A percentile compares a stretch with the other conserved stretches of the same genome.
These are phyloP conservation scores for Microplitis demolitor DNA, from an alignment of 1,140 invertebrate species.

Conservation along the genomic window DNA sequence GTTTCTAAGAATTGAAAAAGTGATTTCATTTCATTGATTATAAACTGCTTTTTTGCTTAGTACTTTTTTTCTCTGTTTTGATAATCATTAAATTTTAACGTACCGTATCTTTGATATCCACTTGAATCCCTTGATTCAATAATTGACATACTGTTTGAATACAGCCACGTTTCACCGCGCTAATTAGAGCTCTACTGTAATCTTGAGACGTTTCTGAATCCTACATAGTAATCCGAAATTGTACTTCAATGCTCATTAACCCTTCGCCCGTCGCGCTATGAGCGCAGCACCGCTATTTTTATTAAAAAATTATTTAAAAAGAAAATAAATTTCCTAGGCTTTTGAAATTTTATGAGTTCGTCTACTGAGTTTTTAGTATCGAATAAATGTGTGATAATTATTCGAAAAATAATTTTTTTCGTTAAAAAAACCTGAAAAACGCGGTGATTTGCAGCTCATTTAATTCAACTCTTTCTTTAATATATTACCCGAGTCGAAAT, in stretches of 20 bases:
- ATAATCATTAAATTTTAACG: conserved; percentile 16
- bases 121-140: conserved; percentile 73
- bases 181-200: conserved; percentile 56
- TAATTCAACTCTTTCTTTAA: too few relatives aligned
- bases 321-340: too few relatives aligned
- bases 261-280: background rate
- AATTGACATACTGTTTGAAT: conserved; percentile 57
- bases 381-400: too few relatives aligned
- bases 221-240: conserved; percentile 44
- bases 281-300: background rate
- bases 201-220: conserved; percentile 57
- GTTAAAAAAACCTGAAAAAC: too few relatives aligned
- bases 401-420: too few relatives aligned
- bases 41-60: background rate
- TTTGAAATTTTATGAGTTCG: too few relatives aligned
- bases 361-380: too few relatives aligned
- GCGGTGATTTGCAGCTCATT: too few relatives aligned
- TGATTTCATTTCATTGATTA: conserved; percentile 5
- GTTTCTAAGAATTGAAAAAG: conserved; percentile 63
- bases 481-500: too few relatives aligned
- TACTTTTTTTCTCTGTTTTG: too few relatives aligned
- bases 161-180: conserved; percentile 57
- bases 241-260: conserved; percentile 10
- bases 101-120: conserved; percentile 73
- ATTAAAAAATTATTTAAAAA: too few relatives aligned